Base-by-base conservation (phyloP, 2,797 vertebrate species). In the Triplophysa yarkandensis region DNA sequence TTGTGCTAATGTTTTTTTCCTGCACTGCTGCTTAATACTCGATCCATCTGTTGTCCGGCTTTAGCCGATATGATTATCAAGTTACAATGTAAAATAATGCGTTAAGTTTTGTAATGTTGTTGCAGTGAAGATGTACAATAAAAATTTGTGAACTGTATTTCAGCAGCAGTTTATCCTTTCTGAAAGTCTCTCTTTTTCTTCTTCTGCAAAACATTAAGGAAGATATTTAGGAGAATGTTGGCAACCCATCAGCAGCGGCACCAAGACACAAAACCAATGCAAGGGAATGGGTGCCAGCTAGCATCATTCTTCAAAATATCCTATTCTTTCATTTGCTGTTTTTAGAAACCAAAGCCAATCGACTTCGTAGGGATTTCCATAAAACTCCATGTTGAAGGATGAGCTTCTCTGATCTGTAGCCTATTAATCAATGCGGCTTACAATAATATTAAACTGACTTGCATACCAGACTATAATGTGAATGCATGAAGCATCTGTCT, bases 391-490 rank as follows among this genome's bases (percentile, higher is more conserved):
- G 54, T n/a, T 61, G 72, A 66, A 9, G 70, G 75, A 76, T 17
- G 11, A 11, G 57, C 17, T 43, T 36, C 41, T n/a, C 62, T 70
- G 44, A 27, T 25, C 58, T 63, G n/a, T 25, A 25, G 6, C 36
- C 23, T 48, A n/a, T 43, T 76, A 61, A 76, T 74, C 67, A 73
- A 70, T 61, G 74, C 21, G 46, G 61, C 81, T 73, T 55, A 28
- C 68, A 63, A 76, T 68, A 21, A 36, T 14, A 21, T 28, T 64
- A 75, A 76, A 52, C 52, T 14, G 32, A 50, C 69, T 23, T 16
- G 68, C 78, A 79, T 79, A 72, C 73, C 79, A 77, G 73, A 81
- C 76, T 48, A 28, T 76, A 71, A 81, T 74, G 46, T 70, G 54
- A 25, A 76, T 28, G 66, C 77, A 61, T 14, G 50, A 80, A 77